These are phyloP conservation scores for Cantharis rufa DNA, from an alignment of 2,888 invertebrate species.

Conservation along the genomic window DNA sequence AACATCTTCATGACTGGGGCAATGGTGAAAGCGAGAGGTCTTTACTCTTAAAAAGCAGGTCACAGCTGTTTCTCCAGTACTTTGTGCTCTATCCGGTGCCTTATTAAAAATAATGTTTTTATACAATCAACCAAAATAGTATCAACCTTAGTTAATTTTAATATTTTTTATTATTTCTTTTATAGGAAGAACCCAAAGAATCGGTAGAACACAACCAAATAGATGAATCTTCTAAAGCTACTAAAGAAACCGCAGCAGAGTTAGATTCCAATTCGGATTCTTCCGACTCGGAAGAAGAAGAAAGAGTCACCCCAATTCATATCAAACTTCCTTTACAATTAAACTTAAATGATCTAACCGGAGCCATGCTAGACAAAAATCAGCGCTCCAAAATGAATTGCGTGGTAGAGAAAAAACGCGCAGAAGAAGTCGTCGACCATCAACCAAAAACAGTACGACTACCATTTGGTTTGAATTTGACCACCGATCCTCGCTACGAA, in stretches of 20 bases:
- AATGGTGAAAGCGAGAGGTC: constrained; percentile 52
- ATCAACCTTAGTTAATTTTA: background rate
- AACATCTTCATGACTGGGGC: constrained; percentile 43
- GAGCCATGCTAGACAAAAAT: constrained; percentile 71
- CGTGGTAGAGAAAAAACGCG: constrained; percentile 82
- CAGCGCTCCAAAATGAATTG: constrained; percentile 87
- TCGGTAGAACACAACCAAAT: background rate
- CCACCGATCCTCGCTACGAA: constrained; percentile 73
- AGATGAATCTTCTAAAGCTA: constrained; percentile 27
- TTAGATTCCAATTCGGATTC: constrained; percentile 52
- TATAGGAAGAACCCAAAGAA: constrained; percentile 32
- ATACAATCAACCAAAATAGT: background rate
- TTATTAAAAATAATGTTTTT: background rate
- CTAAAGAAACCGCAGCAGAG: constrained; percentile 39
- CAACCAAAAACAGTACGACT: constrained; percentile 67
- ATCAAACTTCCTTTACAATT: constrained; percentile 80
- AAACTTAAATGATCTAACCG: constrained; percentile 81
- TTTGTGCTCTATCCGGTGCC: constrained; percentile 19
- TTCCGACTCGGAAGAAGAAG: constrained; percentile 63
- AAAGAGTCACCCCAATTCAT: constrained; percentile 61
- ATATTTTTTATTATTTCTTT: background rate
- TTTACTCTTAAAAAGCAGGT: constrained; percentile 46
- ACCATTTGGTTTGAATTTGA: constrained; percentile 69
- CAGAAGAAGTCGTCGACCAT: constrained; percentile 81
- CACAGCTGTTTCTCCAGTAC: constrained; percentile 36